Evolutionary conservation across 2,888 invertebrate species (phyloP), one percentile per base, ranked within the genome.

Genomic region (Drosophila villosipedis): DNA sequence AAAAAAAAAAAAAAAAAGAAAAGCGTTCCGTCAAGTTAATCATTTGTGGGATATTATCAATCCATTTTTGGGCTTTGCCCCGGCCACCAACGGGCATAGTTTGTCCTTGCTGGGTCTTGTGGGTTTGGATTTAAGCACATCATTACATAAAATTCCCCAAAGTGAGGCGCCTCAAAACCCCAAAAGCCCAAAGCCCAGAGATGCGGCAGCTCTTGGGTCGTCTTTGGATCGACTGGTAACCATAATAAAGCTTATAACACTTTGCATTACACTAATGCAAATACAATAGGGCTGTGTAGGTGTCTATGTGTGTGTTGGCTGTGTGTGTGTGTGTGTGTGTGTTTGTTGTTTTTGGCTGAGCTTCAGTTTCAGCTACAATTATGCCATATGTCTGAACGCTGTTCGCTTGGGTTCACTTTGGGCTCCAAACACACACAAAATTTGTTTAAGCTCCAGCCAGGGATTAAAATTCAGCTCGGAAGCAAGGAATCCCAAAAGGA

Each of bases 31-130:
- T 64, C 87, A 91, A 89, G 90, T 91, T 91, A 89, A 89, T 91
- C 89, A 91, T 89, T 91, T 90, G 90, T 81, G 90, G 90, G 80
- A 83, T 88, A 91, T 89, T 89, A 90, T 91, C 89, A 91, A 88
- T 84, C 91, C 86, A 88, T 86, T 90, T 90, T 83, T 78, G 83
- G 90, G 90, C 76, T 76, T 86, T 68, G 65, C 65, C 76, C 79
- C 65, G 68, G 68, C 49, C n/a, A 65, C 43, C 50, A 30, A 14
- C n/a, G 28, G 28, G 52, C 31, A 59, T 55, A 70, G 52, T 60
- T 69, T 39, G 52, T 41, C 70, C 14, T 47, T 25, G 25, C 25
- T 16, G 14, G 22, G 47, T 58, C 53, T 49, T 54, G 53, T 66
- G 37, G 55, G 59, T 47, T 52, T 65, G 65, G 89, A 90, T 75